Evolutionary conservation across 1,140 invertebrate genomes (phyloP).

Genomic region (Chlorops oryzae): DNA sequence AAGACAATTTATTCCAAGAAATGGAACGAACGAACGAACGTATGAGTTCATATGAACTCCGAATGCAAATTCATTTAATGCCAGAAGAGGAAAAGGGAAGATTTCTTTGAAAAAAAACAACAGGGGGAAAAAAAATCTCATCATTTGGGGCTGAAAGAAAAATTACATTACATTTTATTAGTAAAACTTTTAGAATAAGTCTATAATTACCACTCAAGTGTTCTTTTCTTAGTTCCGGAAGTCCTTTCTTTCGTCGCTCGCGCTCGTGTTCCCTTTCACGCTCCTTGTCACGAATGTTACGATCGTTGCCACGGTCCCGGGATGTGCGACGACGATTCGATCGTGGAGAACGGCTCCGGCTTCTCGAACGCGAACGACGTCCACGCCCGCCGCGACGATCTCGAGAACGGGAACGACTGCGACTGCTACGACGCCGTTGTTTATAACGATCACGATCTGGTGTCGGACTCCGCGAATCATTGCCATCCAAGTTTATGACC

Average conservation of each 20-base stretch:
- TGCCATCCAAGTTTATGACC: slow-evolving; percentile 54
- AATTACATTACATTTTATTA: background rate
- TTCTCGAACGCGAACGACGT: slow-evolving; percentile 43
- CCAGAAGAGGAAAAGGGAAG: too few species aligned
- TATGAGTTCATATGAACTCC: too few species aligned
- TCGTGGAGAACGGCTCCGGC: slow-evolving; percentile 45
- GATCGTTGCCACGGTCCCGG: slow-evolving; percentile 51
- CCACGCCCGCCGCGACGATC: slow-evolving; percentile 47
- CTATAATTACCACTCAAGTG: slow-evolving; percentile 67
- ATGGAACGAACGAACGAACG: too few species aligned
- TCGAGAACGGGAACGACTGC: slow-evolving; percentile 49
- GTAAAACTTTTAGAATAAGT: background rate
- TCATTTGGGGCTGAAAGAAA: slow-evolving; percentile 7
- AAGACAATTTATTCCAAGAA: too few species aligned
- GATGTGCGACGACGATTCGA: slow-evolving; percentile 51
- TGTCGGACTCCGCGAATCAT: slow-evolving; percentile 54
- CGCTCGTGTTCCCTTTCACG: slow-evolving; percentile 72
- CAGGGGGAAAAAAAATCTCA: too few species aligned
- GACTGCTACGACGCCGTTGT: slow-evolving; percentile 44
- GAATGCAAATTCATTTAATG: too few species aligned
- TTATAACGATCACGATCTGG: slow-evolving; percentile 52
- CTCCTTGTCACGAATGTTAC: slow-evolving; percentile 62
- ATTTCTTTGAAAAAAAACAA: too few species aligned
- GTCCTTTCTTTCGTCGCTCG: slow-evolving; percentile 77
- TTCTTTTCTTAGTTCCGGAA: slow-evolving; percentile 81